Conservation (phyloP, 2,797 vertebrate genomes). For the Rousettus madagascariensis region DNA sequence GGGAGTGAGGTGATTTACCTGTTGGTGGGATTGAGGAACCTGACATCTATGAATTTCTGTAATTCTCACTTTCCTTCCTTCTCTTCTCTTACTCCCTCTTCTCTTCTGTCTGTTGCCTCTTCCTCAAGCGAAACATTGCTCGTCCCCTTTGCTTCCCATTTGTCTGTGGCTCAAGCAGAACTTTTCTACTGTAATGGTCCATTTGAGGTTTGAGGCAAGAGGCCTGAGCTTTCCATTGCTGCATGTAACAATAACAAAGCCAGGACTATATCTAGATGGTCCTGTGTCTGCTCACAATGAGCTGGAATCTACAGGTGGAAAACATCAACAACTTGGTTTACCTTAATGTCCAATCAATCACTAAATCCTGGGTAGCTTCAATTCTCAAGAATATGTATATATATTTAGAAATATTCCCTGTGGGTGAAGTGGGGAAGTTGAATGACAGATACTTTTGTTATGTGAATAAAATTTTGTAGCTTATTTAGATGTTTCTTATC, state of each 20-base stretch:
- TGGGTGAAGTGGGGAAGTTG: not conserved
- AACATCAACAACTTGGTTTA: not conserved
- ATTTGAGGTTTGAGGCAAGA: not conserved
- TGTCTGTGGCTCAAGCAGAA: not conserved
- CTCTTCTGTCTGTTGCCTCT: not conserved
- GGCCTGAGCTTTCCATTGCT: not conserved
- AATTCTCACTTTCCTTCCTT: not conserved
- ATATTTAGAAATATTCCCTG: not conserved
- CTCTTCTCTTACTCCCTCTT: not conserved
- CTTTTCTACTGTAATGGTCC: not conserved
- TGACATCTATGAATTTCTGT: not conserved
- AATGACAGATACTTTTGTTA: not conserved
- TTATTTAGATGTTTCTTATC: slow-evolving; percentile 34
- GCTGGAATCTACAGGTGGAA: not conserved
- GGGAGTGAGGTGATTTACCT: not conserved
- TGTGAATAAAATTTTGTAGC: not conserved
- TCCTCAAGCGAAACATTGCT: not conserved
- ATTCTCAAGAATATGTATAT: not conserved
- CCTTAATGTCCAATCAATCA: not conserved
- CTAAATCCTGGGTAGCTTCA: not conserved
- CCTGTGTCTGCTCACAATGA: not conserved
- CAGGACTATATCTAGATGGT: not conserved
- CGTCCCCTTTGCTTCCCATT: not conserved
- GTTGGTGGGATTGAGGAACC: not conserved
- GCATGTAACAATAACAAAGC: not conserved